A percentile compares a stretch with the other conserved stretches of the same genome.
These are phyloP conservation scores for Sicus ferrugineus DNA, from an alignment of 2,888 invertebrate genomes.

Conservation along the genomic window DNA sequence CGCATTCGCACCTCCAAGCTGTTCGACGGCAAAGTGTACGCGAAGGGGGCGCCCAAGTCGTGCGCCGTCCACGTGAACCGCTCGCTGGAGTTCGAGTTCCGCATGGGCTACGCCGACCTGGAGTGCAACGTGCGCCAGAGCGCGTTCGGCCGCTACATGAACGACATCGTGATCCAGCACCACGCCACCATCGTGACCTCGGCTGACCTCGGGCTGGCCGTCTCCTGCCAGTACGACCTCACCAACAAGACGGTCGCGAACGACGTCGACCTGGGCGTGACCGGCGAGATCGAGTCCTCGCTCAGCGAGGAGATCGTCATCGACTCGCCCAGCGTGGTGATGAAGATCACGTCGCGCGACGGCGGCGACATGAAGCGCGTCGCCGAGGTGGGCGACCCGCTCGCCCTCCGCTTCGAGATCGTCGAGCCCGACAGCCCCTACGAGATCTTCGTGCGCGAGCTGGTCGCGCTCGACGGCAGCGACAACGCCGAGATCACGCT, in stretches of 20 bases:
- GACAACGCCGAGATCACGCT: conserved; percentile 92
- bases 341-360: conserved; percentile 89
- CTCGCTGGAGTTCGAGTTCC: conserved; percentile 88
- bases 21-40: conserved; percentile 94
- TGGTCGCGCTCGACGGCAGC: conserved; percentile 93
- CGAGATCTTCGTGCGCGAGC: conserved; percentile 92
- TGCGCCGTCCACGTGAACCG: conserved; percentile 89
- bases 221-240: conserved; percentile 92
- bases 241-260: conserved; percentile 94
- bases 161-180: conserved; percentile 94
- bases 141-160: conserved; percentile 81
- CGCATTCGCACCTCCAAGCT: conserved; percentile 90
- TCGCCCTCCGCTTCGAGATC: conserved; percentile 90
- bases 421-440: conserved; percentile 91
- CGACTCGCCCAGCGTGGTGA: conserved; percentile 92
- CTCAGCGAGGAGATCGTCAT: conserved; percentile 91
- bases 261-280: conserved; percentile 88
- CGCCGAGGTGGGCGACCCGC: conserved; percentile 91
- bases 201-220: conserved; percentile 90
- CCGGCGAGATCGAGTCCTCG: conserved; percentile 86
- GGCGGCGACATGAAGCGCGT: conserved; percentile 86
- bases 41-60: conserved; percentile 91
- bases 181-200: conserved; percentile 95
- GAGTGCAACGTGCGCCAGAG: conserved; percentile 93
- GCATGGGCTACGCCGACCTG: conserved; percentile 90